These are phyloP conservation scores for Phylloscopus trochilus DNA, from an alignment of 2,113 vertebrate genomes.

Conservation along the genomic window DNA sequence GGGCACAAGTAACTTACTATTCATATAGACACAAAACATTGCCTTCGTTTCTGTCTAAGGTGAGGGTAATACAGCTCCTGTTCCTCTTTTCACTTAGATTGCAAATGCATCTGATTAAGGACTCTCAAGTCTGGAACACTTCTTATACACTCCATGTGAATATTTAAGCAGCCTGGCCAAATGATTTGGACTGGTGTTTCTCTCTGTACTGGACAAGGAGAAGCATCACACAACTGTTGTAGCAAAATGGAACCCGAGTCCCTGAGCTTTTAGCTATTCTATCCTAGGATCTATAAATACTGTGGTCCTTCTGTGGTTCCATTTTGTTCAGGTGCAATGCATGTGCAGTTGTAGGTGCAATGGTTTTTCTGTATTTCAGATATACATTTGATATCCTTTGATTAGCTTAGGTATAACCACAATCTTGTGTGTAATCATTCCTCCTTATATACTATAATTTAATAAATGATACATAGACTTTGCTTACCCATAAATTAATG, in stretches of 20 bases:
- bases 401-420: neutral
- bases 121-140: neutral
- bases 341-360: neutral
- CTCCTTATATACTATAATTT: neutral
- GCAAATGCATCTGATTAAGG: neutral
- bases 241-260: neutral
- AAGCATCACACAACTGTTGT: neutral
- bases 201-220: neutral
- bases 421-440: neutral
- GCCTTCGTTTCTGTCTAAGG: neutral
- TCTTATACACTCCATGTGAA: neutral
- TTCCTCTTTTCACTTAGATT: neutral
- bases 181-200: neutral
- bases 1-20: neutral
- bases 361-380: neutral
- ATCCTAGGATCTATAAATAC: neutral
- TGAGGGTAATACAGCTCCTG: neutral
- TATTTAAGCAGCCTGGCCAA: neutral
- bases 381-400: neutral
- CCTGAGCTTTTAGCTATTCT: neutral
- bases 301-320: neutral
- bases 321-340: neutral
- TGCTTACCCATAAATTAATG: neutral
- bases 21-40: neutral
- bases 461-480: neutral